phyloP scores from a whole-genome alignment of 1,140 invertebrate genomes.

The Ceratosolen solmsi region DNA sequence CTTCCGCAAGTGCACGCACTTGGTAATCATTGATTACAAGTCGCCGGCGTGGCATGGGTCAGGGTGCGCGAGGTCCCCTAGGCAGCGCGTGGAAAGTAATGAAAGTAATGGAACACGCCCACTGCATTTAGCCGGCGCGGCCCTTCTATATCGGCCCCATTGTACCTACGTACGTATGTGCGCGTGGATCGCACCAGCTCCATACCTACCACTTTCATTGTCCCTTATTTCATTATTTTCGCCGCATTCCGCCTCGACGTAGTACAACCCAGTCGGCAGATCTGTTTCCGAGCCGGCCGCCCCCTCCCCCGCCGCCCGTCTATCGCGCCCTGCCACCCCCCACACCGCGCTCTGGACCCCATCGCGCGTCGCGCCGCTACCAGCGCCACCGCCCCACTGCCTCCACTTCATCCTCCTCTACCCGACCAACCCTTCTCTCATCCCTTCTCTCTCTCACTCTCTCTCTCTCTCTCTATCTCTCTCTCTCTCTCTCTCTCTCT shows the following conservation, averaged over 20 bases:
- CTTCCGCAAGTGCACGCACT: conserved; percentile 17
- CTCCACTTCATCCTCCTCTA: background rate
- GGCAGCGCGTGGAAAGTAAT: conserved; percentile 57
- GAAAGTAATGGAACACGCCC: conserved; percentile 65
- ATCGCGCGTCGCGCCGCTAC: background rate
- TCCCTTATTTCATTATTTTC: conserved; percentile 68
- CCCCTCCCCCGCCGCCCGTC: background rate
- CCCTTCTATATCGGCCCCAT: conserved; percentile 51
- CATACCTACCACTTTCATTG: conserved; percentile 67
- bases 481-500: background rate
- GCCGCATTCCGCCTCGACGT: conserved; percentile 59
- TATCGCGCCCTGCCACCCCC: background rate
- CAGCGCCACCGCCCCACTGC: too few species aligned
- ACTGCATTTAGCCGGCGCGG: conserved; percentile 60
- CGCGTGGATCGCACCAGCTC: conserved; percentile 29
- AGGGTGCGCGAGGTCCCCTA: too few species aligned
- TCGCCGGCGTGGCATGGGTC: conserved; percentile 2
- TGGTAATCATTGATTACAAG: conserved; percentile 45
- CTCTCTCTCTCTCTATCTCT: background rate
- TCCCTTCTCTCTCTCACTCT: background rate
- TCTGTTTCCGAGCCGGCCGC: background rate
- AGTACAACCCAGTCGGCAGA: background rate
- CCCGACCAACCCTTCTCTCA: background rate
- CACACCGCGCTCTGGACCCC: too few species aligned
- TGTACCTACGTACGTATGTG: conserved; percentile 16